Percentiles rank a stretch among this genome's conserved stretches.
Conservation (phyloP, 2,888 invertebrate genomes). For the Eupithecia exiguata region DNA sequence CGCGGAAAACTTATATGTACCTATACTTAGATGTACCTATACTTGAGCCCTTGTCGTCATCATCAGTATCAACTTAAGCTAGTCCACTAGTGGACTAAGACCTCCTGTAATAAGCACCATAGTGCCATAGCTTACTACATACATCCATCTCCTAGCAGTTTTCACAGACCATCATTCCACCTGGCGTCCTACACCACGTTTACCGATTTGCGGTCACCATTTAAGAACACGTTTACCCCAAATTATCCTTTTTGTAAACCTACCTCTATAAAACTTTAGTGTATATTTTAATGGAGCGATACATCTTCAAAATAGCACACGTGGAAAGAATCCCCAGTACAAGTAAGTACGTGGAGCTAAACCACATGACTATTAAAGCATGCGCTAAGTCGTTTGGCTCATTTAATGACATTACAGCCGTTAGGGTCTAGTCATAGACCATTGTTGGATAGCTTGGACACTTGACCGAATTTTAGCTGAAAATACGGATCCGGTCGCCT, state of each 20-base stretch:
- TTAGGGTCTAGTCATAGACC: constrained; percentile 26
- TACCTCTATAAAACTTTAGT: not conserved
- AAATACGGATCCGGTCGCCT: too few species aligned
- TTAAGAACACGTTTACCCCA: not conserved
- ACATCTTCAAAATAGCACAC: constrained; percentile 5
- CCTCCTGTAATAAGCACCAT: not conserved
- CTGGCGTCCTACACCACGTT: not conserved
- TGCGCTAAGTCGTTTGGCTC: constrained; percentile 20
- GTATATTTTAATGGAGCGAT: not conserved
- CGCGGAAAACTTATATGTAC: not conserved
- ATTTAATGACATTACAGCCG: constrained; percentile 35
- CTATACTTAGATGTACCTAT: not conserved
- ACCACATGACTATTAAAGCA: constrained; percentile 3
- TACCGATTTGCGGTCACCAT: not conserved
- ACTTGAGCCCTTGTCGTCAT: not conserved
- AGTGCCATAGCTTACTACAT: not conserved
- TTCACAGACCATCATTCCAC: not conserved
- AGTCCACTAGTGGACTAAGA: not conserved
- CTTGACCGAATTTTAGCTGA: not conserved
- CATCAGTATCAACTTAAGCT: not conserved
- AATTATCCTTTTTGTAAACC: not conserved
- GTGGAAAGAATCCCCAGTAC: constrained; percentile 1
- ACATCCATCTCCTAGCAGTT: not conserved
- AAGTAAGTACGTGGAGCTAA: not conserved
- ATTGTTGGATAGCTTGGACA: not conserved